phyloP scores from a whole-genome alignment of 2,113 vertebrate species.

The Tupaia chinensis region DNA sequence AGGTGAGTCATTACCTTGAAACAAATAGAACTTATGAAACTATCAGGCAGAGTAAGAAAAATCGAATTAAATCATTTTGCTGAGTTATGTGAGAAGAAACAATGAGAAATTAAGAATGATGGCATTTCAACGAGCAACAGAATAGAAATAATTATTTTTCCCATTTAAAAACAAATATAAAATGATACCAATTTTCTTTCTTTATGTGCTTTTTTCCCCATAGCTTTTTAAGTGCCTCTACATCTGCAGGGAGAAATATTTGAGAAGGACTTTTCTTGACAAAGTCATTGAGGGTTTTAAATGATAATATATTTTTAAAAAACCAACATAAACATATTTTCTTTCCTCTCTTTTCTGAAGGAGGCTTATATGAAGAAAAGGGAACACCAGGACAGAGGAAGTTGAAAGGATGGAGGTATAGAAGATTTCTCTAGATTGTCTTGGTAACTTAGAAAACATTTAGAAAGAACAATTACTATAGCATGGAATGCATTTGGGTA shows the following conservation, averaged over 20 bases:
- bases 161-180: constrained; percentile 73
- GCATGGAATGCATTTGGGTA: not conserved
- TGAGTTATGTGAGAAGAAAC: constrained; percentile 67
- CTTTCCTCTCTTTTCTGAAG: constrained; percentile 5
- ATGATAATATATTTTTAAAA: constrained; percentile 38
- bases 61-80: constrained; percentile 49
- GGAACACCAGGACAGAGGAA: not conserved
- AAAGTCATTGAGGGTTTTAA: constrained; percentile 63
- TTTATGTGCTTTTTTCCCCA: not conserved
- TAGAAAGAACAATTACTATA: not conserved
- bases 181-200: constrained; percentile 65
- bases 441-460: not conserved
- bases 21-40: constrained; percentile 38
- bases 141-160: constrained; percentile 67
- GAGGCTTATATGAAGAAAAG: not conserved
- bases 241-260: constrained; percentile 51
- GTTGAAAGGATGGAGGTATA: not conserved
- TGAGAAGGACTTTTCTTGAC: not conserved
- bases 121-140: constrained; percentile 59
- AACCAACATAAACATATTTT: constrained; percentile 19
- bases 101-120: constrained; percentile 76
- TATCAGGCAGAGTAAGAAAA: not conserved
- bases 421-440: not conserved
- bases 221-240: constrained; percentile 30
- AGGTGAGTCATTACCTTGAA: constrained; percentile 61